These are phyloP conservation scores for Pelvicachromis taeniatus DNA, from an alignment of 2,113 vertebrate species.

Conservation along the genomic window DNA sequence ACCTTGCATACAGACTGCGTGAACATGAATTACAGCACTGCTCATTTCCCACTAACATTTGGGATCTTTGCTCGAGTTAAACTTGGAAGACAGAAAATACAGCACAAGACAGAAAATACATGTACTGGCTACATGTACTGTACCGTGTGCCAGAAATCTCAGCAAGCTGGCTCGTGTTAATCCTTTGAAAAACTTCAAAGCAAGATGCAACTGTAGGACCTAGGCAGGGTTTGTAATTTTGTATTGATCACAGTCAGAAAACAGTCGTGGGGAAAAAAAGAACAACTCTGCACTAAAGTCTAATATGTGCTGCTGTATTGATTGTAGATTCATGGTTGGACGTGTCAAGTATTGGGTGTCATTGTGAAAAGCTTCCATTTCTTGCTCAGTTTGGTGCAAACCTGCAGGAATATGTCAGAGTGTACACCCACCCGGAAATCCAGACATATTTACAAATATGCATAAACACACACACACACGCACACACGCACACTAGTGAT, in stretches of 20 bases:
- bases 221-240: slow-evolving; percentile 5
- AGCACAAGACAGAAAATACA: slow-evolving; percentile 10
- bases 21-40: not conserved
- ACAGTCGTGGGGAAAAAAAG: not conserved
- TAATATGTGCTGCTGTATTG: slow-evolving; percentile 24
- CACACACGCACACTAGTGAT: not conserved
- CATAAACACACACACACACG: not conserved
- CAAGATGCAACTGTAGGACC: slow-evolving; percentile 10
- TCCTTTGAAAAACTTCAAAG: slow-evolving; percentile 16
- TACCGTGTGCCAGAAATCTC: not conserved
- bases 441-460: not conserved
- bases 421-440: slow-evolving; percentile 3
- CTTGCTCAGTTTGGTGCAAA: slow-evolving; percentile 5
- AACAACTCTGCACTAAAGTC: not conserved
- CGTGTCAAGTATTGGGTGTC: slow-evolving; percentile 44
- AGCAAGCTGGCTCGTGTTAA: not conserved
- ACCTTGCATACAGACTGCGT: not conserved
- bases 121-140: not conserved
- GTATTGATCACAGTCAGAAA: slow-evolving; percentile 32
- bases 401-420: slow-evolving; percentile 28
- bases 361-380: slow-evolving; percentile 42
- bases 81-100: not conserved
- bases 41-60: slow-evolving; percentile 26
- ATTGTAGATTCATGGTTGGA: slow-evolving; percentile 42
- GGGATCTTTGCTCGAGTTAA: not conserved